A percentile compares a stretch with the other conserved stretches of the same genome.
phyloP scores from a whole-genome alignment of 2,797 vertebrate species.

The Xiphorhynchus erythropygius region DNA sequence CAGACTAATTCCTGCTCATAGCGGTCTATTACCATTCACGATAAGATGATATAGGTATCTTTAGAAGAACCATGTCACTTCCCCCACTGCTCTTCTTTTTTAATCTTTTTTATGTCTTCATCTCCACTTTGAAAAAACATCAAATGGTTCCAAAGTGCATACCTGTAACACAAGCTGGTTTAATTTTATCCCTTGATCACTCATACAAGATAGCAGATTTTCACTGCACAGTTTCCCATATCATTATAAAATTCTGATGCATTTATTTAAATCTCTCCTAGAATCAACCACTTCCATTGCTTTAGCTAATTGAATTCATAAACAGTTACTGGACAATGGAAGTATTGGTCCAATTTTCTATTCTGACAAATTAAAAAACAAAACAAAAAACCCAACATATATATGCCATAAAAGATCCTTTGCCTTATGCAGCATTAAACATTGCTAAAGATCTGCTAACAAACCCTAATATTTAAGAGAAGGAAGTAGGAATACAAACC shows the following conservation, averaged over 20 bases:
- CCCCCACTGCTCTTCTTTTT: neutral
- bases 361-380: neutral
- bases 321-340: neutral
- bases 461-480: neutral
- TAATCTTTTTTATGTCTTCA: neutral
- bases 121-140: neutral
- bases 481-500: neutral
- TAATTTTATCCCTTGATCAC: constrained; percentile 20
- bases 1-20: neutral
- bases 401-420: neutral
- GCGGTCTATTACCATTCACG: neutral
- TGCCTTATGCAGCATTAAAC: neutral
- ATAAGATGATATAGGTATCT: neutral
- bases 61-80: neutral
- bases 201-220: neutral
- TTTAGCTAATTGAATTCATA: neutral
- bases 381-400: neutral
- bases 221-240: neutral
- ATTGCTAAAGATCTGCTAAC: neutral
- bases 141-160: neutral
- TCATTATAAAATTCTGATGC: neutral
- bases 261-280: neutral
- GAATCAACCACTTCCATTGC: neutral
- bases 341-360: neutral
- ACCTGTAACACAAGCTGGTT: neutral